These are phyloP conservation scores for Hypotaenidia okinawae DNA, from an alignment of 2,797 vertebrate genomes.

Conservation along the genomic window DNA sequence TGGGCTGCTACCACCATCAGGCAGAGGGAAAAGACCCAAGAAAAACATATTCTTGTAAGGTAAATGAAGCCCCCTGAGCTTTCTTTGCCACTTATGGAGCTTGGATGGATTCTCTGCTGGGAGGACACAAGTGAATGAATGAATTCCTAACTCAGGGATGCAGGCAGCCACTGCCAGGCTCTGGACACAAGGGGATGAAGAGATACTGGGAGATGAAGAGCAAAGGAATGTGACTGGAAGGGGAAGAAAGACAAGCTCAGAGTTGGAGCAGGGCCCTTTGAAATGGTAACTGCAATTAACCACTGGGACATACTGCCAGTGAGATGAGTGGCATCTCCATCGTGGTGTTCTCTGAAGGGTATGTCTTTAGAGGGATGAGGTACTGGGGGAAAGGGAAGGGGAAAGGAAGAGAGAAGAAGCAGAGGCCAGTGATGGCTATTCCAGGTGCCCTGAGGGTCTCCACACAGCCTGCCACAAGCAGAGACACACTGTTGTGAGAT, in stretches of 20 bases:
- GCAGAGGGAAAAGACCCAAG: background rate
- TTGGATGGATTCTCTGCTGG: background rate
- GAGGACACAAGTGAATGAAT: background rate
- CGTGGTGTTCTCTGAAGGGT: too few species aligned
- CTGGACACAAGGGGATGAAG: too few species aligned
- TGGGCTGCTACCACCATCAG: background rate
- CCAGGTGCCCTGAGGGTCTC: too few species aligned
- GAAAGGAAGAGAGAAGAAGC: too few species aligned
- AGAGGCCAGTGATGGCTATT: too few species aligned
- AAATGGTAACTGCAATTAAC: background rate
- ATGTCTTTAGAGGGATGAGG: too few species aligned
- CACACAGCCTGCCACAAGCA: background rate
- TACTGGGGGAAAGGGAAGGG: too few species aligned
- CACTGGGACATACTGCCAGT: background rate
- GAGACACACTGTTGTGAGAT: background rate
- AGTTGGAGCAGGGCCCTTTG: background rate
- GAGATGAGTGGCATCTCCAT: background rate
- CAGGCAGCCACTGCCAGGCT: background rate
- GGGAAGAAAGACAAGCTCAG: background rate
- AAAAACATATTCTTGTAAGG: background rate
- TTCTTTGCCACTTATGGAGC: background rate
- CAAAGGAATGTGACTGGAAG: background rate
- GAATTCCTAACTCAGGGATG: background rate
- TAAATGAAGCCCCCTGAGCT: background rate
- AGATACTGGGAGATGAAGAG: background rate